These are phyloP conservation scores for Sula dactylatra DNA, from an alignment of 2,113 vertebrate species.

Conservation along the genomic window DNA sequence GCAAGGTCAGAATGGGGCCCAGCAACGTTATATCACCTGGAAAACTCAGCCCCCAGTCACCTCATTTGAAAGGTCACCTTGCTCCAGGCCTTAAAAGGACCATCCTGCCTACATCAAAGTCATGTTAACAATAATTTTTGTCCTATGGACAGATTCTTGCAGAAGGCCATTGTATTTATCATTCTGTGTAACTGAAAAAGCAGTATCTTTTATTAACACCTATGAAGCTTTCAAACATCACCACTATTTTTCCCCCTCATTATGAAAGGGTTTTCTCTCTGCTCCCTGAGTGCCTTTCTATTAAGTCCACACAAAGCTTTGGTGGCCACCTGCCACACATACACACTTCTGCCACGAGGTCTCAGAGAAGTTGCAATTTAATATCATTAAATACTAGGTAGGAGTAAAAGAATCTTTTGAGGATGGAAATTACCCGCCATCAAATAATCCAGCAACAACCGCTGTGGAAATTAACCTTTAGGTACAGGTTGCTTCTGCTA, in stretches of 20 bases:
- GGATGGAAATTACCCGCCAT: conserved; percentile 36
- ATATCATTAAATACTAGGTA: conserved; percentile 52
- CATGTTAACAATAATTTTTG: neutral
- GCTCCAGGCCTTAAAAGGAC: neutral
- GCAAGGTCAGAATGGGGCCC: neutral
- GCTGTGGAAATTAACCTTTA: conserved; percentile 58
- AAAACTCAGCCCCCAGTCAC: neutral
- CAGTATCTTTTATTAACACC: conserved; percentile 52
- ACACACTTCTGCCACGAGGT: conserved; percentile 12
- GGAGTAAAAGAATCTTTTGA: conserved; percentile 56
- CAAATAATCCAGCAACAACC: conserved; percentile 50
- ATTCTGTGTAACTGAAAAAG: conserved; percentile 27
- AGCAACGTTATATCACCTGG: neutral
- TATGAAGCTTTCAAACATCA: conserved; percentile 6
- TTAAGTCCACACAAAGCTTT: conserved; percentile 52
- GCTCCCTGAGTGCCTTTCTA: conserved; percentile 22
- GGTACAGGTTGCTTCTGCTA: conserved; percentile 27
- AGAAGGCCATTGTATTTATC: conserved; percentile 59
- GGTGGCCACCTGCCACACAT: conserved; percentile 49
- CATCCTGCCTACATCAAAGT: neutral
- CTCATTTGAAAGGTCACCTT: conserved; percentile 15
- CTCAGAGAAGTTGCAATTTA: conserved; percentile 45
- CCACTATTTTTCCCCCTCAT: conserved; percentile 45
- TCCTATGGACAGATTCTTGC: neutral
- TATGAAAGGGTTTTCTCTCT: conserved; percentile 50